Conservation (phyloP, 2,113 vertebrate genomes). For the Choloepus hoffmanni region DNA sequence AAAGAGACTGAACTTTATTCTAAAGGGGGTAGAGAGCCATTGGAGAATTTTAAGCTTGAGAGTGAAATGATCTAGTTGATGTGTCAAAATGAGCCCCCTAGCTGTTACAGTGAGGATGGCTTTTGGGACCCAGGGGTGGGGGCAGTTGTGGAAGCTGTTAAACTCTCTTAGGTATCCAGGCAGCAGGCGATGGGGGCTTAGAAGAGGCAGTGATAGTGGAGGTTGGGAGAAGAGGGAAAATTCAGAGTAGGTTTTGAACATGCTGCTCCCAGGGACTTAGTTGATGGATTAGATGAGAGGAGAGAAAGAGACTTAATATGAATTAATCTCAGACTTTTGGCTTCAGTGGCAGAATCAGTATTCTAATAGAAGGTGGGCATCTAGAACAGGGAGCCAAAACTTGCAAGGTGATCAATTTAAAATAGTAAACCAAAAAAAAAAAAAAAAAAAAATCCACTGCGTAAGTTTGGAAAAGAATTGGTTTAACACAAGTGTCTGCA, state of each 20-base stretch:
- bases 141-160: neutral
- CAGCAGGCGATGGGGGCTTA: neutral
- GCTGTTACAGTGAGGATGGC: neutral
- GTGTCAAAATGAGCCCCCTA: neutral
- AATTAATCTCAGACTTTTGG: neutral
- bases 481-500: too few species aligned
- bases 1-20: neutral
- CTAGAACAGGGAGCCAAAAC: neutral
- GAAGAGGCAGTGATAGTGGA: neutral
- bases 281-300: neutral
- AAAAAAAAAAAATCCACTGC: too few species aligned
- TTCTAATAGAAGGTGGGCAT: neutral
- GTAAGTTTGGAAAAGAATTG: too few species aligned
- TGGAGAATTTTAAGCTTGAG: neutral
- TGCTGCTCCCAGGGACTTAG: neutral
- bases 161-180: neutral
- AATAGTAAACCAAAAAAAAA: neutral
- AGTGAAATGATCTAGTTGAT: neutral
- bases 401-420: neutral
- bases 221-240: neutral
- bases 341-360: neutral
- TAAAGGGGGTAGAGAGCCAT: neutral
- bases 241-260: neutral
- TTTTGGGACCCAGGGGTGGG: rapidly evolving
- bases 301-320: neutral